phyloP scores from a whole-genome alignment of 2,888 invertebrate genomes.

The Marasmarcha lunaedactyla region DNA sequence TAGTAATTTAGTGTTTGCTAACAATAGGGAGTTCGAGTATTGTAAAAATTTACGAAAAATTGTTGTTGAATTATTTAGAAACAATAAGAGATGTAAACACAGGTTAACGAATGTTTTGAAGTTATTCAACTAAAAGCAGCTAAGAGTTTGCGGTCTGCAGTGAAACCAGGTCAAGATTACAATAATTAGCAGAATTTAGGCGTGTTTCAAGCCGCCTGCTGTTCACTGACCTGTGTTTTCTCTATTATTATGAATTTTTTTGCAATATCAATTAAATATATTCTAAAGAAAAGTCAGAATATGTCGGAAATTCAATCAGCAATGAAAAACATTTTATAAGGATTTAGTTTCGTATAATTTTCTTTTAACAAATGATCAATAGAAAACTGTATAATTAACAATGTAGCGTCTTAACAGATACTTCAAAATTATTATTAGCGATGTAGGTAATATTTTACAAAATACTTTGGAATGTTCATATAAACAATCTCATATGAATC shows the following conservation, averaged over 20 bases:
- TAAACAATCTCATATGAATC: conserved; percentile 63
- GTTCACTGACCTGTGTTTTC: conserved; percentile 5
- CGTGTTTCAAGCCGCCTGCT: neutral
- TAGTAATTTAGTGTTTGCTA: conserved; percentile 7
- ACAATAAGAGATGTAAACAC: too few relatives aligned
- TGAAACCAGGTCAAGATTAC: conserved; percentile 57
- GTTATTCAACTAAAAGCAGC: too few relatives aligned
- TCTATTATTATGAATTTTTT: conserved; percentile 4
- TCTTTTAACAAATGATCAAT: conserved; percentile 72
- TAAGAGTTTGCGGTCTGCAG: conserved; percentile 25
- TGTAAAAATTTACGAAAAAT: conserved; percentile 48
- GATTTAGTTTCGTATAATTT: conserved; percentile 71
- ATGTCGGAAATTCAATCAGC: neutral
- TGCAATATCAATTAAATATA: neutral
- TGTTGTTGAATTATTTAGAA: too few relatives aligned
- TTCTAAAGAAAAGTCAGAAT: too few relatives aligned
- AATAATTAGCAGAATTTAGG: conserved; percentile 33
- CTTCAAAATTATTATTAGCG: conserved; percentile 67
- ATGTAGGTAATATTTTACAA: conserved; percentile 68
- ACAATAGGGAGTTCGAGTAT: conserved; percentile 17
- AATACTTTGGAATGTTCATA: conserved; percentile 69
- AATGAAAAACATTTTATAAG: conserved; percentile 48
- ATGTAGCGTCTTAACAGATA: conserved; percentile 69
- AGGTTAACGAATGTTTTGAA: too few relatives aligned
- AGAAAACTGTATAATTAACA: conserved; percentile 72